Evolutionary conservation across 2,888 invertebrate species (phyloP), one percentile per base, ranked within the genome.

Genomic region (Apeira syringaria): DNA sequence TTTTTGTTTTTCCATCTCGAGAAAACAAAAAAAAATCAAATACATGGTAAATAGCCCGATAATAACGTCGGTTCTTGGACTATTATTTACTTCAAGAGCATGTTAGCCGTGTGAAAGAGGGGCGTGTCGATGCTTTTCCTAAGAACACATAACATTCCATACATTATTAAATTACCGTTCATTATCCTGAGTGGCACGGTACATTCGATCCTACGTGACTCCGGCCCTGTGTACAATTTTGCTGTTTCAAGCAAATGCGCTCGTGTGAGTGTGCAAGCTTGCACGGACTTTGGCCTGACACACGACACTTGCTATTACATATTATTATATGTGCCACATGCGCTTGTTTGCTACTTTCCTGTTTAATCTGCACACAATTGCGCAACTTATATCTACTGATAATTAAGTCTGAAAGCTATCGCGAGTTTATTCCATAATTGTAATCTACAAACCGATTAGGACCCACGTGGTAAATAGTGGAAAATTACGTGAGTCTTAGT

Each of bases 141-240:
- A 30, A 17, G 18, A 30, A 18, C 30, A 30, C 27, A 13, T 13
- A 7, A 18, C 11, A 7, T 5, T 5, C 12, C 30, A n/a, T 30
- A 26, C 42, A 36, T 43, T 36, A 43, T 36, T 43, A 33, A 37
- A 44, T 38, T 38, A 43, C 36, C 28, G 17, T 13, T 44, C 44
- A 38, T 38, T 38, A 38, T 15, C 12, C 12, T 33, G 28, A 43
- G 36, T 37, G 37, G n/a, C 18, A 8, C 15, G 13, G 20, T 6
- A 27, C 27, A 33, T 37, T 43, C 31, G 18, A 8, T 5, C 31
- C 45, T 48, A 55, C 55, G 52, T 55, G 52, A 52, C 47, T 22
- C 11, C 5, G 20, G 29, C 36, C 25, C 9, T 12, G 44, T 46
- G 35, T 55, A 43, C 12, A 28, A 46, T 55, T 50, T 45, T 50